Conservation (phyloP, 2,888 invertebrate species). For the Ormyrus rosae region DNA sequence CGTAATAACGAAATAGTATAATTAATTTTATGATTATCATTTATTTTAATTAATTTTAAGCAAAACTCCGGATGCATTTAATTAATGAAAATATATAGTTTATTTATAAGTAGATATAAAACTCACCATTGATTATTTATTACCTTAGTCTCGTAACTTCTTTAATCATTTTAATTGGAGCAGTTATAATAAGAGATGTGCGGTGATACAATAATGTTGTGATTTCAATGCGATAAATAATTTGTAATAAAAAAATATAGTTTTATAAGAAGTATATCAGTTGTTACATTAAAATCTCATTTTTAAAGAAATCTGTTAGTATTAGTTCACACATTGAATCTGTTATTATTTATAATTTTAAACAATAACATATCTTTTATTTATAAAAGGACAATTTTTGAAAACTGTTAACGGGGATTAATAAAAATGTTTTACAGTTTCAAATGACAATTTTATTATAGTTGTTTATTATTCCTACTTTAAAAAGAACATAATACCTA, state of each 20-base stretch:
- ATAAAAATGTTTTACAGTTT: constrained; percentile 31
- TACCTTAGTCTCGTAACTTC: too few relatives aligned
- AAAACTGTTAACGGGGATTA: constrained; percentile 16
- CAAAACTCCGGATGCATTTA: not conserved
- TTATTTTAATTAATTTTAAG: too few relatives aligned
- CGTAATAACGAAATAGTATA: too few relatives aligned
- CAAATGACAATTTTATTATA: not conserved
- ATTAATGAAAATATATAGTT: not conserved
- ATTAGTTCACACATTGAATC: constrained; percentile 22
- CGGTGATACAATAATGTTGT: too few relatives aligned
- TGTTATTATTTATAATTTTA: constrained; percentile 8
- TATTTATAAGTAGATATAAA: too few relatives aligned
- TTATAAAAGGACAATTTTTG: constrained; percentile 11
- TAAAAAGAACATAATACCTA: not conserved
- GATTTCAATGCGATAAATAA: too few relatives aligned
- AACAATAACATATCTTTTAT: constrained; percentile 16
- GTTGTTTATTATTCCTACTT: constrained; percentile 4
- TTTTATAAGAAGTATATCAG: not conserved
- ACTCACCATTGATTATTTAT: too few relatives aligned
- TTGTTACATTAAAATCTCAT: not conserved
- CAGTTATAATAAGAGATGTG: too few relatives aligned
- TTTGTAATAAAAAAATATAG: not conserved
- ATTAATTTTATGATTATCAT: too few relatives aligned
- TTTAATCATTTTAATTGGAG: too few relatives aligned
- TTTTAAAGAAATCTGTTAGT: constrained; percentile 17